Percentiles rank a stretch among this genome's conserved stretches.
Conservation (phyloP, 2,888 invertebrate genomes). For the Tiliacea citrago region DNA sequence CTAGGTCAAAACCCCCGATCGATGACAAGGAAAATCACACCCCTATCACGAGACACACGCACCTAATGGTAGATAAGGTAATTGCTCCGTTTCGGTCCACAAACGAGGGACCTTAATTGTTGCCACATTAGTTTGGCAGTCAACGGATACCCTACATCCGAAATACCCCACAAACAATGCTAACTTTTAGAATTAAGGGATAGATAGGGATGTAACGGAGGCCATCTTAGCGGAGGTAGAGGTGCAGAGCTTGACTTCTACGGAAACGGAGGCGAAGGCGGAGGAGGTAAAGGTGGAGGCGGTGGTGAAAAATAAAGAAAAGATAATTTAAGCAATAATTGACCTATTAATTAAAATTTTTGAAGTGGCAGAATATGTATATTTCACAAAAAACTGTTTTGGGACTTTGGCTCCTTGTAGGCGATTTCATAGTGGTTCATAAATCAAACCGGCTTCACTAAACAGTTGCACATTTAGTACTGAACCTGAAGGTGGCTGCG, state of each 20-base stretch:
- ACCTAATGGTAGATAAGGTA: constrained; percentile 50
- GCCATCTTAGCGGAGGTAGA: not conserved
- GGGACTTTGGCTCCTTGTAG: too few species aligned
- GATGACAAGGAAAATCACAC: constrained; percentile 44
- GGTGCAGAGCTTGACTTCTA: not conserved
- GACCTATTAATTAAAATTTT: too few species aligned
- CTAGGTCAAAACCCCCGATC: constrained; percentile 33
- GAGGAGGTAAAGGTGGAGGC: not conserved
- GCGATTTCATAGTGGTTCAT: too few species aligned
- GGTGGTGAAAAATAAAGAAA: not conserved
- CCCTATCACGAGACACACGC: constrained; percentile 36
- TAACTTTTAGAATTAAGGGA: constrained; percentile 55
- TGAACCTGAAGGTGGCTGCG: too few species aligned
- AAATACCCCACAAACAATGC: constrained; percentile 42
- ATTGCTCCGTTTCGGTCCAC: constrained; percentile 48
- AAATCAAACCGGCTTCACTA: too few species aligned
- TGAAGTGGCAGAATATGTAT: too few species aligned
- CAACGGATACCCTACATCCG: constrained; percentile 41
- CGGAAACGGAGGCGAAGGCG: not conserved
- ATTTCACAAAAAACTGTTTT: too few species aligned
- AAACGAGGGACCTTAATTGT: constrained; percentile 58
- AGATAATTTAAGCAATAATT: not conserved
- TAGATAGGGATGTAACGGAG: constrained; percentile 4
- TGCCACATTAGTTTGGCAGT: constrained; percentile 59
- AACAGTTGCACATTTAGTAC: too few species aligned